phyloP scores from a whole-genome alignment of 2,888 invertebrate genomes.

The Lathronympha strigana region DNA sequence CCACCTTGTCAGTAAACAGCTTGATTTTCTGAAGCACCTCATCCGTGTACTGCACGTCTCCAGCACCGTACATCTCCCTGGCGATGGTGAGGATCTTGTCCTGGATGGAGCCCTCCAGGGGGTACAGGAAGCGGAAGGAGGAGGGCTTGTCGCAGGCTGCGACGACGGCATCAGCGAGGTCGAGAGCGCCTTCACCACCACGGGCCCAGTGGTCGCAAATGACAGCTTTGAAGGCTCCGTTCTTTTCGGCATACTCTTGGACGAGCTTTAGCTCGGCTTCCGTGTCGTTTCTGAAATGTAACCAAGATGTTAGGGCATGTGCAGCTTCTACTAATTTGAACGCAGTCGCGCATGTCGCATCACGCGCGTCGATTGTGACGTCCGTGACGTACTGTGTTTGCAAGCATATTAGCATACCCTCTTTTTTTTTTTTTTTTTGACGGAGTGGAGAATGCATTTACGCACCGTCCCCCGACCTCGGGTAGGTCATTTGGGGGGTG shows the following conservation, averaged over 20 bases:
- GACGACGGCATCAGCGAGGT: slow-evolving; percentile 94
- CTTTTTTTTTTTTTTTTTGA: no score
- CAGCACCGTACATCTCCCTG: slow-evolving; percentile 98
- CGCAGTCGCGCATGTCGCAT: no score
- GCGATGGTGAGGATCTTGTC: slow-evolving; percentile 96
- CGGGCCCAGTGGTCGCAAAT: slow-evolving; percentile 94
- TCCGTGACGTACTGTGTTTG: no score
- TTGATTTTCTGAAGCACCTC: slow-evolving; percentile 89
- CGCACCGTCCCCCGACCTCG: no score
- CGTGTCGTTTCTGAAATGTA: slow-evolving; percentile 89
- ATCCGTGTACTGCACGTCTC: slow-evolving; percentile 89
- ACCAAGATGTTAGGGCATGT: background rate
- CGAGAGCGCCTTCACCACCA: slow-evolving; percentile 94
- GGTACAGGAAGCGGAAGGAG: slow-evolving; percentile 88
- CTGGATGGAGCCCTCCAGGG: slow-evolving; percentile 87
- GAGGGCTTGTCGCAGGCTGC: slow-evolving; percentile 87
- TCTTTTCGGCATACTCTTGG: slow-evolving; percentile 87
- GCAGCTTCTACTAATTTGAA: background rate
- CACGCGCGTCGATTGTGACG: no score
- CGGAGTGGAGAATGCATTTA: no score
- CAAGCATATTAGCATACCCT: no score
- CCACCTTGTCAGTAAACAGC: slow-evolving; percentile 89
- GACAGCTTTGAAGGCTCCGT: slow-evolving; percentile 95
- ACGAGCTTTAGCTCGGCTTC: slow-evolving; percentile 92
- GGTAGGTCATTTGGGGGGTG: no score